These are phyloP conservation scores for Diloba caeruleocephala DNA, from an alignment of 2,888 invertebrate genomes.

Conservation along the genomic window DNA sequence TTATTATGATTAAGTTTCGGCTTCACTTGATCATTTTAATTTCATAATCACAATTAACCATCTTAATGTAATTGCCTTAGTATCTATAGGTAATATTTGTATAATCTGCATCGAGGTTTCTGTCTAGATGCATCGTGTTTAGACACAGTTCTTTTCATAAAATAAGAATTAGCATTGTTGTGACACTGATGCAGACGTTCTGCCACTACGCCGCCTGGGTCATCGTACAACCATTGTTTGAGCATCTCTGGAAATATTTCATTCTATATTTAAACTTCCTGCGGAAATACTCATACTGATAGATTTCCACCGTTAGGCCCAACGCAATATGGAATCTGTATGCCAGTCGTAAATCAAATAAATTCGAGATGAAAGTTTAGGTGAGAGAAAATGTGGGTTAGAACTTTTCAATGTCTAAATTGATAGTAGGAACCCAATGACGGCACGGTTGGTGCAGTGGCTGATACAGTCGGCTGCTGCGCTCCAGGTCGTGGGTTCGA, in stretches of 20 bases:
- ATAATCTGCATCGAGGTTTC: no score
- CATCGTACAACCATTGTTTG: conserved; percentile 29
- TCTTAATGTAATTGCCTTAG: no score
- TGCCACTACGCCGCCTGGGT: not conserved
- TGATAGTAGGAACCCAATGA: not conserved
- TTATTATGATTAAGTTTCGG: not conserved
- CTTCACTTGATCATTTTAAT: not conserved
- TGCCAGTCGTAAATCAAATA: conserved; percentile 42
- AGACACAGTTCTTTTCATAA: no score
- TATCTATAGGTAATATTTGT: no score
- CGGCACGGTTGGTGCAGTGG: no score
- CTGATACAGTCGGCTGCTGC: no score
- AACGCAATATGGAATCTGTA: conserved; percentile 23
- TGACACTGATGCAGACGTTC: not conserved
- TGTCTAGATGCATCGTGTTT: no score
- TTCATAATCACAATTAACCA: no score
- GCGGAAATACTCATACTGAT: conserved; percentile 43
- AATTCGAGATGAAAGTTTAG: conserved; percentile 33
- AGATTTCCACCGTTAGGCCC: conserved; percentile 33
- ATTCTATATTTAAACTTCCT: conserved; percentile 49
- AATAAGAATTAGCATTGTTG: no score
- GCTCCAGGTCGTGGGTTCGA: no score
- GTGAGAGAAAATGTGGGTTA: conserved; percentile 11
- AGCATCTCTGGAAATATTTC: conserved; percentile 41
- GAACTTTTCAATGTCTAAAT: not conserved